Evolutionary conservation across 2,113 vertebrate species (phyloP).

Genomic region (Puntigrus tetrazona): DNA sequence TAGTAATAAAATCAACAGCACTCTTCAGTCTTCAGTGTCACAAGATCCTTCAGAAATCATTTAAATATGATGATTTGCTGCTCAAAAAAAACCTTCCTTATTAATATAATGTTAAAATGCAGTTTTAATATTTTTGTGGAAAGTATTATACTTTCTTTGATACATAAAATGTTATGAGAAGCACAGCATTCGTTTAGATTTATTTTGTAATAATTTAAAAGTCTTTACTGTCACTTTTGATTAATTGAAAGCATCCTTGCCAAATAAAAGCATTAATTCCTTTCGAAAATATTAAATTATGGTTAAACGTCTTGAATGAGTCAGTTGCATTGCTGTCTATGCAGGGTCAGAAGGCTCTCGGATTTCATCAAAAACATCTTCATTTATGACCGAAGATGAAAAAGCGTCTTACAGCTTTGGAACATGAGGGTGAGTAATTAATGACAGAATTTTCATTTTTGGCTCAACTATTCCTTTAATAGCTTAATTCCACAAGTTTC

Average conservation of each 20-base stretch:
- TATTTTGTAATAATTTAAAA: background rate
- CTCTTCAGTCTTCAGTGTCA: background rate
- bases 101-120: background rate
- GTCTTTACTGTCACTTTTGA: background rate
- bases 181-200: too few relatives aligned
- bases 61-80: background rate
- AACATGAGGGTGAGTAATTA: background rate
- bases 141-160: background rate
- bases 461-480: background rate
- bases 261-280: background rate
- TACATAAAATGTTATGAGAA: background rate
- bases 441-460: background rate
- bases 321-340: too few relatives aligned
- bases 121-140: background rate
- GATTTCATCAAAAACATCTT: too few relatives aligned
- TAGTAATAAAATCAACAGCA: too few relatives aligned
- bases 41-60: background rate
- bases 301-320: too few relatives aligned
- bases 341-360: too few relatives aligned
- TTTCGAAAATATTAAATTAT: background rate
- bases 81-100: background rate
- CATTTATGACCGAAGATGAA: too few relatives aligned
- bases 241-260: background rate
- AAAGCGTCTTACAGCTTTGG: background rate
- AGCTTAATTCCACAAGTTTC: background rate